These are phyloP conservation scores for Thermophis baileyi DNA, from an alignment of 2,113 vertebrate species.

Conservation along the genomic window DNA sequence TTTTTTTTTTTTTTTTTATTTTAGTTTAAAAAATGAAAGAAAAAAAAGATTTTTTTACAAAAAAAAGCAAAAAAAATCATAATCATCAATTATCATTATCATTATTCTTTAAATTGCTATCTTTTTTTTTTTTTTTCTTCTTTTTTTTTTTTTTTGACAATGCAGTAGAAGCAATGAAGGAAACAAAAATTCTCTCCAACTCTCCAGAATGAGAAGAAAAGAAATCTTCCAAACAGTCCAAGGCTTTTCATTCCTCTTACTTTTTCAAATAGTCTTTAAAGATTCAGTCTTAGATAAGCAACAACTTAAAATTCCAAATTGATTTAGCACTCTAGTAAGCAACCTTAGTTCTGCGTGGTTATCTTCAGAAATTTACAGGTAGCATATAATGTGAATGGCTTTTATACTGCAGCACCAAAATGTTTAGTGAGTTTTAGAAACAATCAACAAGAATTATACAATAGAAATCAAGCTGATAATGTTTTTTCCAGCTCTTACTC, in stretches of 20 bases:
- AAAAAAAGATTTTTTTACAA: no score
- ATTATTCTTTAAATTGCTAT: no score
- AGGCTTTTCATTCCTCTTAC: background rate
- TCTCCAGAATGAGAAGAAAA: background rate
- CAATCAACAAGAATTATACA: background rate
- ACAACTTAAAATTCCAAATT: background rate
- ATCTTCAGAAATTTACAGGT: background rate
- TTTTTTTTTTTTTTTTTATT: no score
- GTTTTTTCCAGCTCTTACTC: background rate
- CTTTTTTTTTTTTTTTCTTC: background rate
- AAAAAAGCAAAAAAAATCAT: no score
- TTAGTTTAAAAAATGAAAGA: no score
- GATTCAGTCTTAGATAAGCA: background rate
- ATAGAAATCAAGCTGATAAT: background rate
- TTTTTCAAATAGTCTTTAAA: background rate
- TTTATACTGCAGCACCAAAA: background rate
- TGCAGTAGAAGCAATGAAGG: background rate
- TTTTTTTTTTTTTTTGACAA: background rate
- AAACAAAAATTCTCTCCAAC: background rate
- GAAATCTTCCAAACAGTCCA: background rate
- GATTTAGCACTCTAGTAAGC: background rate
- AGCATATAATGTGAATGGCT: background rate
- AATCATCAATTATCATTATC: no score
- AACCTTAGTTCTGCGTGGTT: background rate
- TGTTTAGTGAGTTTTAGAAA: background rate